Base-by-base conservation (phyloP, 2,888 invertebrate species). In the Lamellibrachia columna region DNA sequence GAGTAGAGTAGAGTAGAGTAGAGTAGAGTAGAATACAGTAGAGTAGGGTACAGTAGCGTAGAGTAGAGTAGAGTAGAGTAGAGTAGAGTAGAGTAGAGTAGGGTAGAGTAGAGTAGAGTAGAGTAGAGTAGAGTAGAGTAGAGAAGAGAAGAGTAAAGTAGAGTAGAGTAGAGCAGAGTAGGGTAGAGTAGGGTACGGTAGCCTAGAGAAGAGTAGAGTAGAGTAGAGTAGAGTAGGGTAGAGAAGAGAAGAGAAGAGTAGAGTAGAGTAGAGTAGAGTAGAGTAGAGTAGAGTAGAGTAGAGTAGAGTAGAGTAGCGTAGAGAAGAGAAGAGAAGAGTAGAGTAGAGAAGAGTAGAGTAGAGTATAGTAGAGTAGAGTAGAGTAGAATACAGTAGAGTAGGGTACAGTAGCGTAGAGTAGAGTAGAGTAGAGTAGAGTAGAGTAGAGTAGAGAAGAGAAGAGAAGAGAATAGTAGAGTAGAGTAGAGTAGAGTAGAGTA, bases 1-100 rank as follows among this genome's bases (percentile, higher is more conserved):
- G 92, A 92, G 40, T n/a, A 52, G 92, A 8, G 92, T 40, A 15
- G 92, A 90, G 75, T 9, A 52, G 92, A 90, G 92, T 11, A 52
- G 92, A 90, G 90, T 15, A n/a, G n/a, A n/a, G n/a, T n/a, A n/a
- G n/a, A n/a, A n/a, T n/a, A n/a, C n/a, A n/a, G n/a, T n/a, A n/a
- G n/a, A n/a, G n/a, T n/a, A n/a, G n/a, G n/a, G n/a, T n/a, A n/a
- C n/a, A n/a, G n/a, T n/a, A n/a, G n/a, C n/a, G n/a, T n/a, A n/a
- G n/a, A n/a, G n/a, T n/a, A n/a, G n/a, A n/a, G n/a, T n/a, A n/a
- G n/a, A n/a, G 90, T 90, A 90, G 90, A 90, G 90, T 90, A 90
- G 90, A 90, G 90, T 90, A 90, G 90, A 90, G 90, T 90, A 90
- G 90, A 90, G 90, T 90, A 90, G 90, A 90, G 90, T 90, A 90